Percentiles rank a stretch among this genome's conserved stretches.
Conservation (phyloP, 2,888 invertebrate genomes). For the Brassicogethes aeneus region DNA sequence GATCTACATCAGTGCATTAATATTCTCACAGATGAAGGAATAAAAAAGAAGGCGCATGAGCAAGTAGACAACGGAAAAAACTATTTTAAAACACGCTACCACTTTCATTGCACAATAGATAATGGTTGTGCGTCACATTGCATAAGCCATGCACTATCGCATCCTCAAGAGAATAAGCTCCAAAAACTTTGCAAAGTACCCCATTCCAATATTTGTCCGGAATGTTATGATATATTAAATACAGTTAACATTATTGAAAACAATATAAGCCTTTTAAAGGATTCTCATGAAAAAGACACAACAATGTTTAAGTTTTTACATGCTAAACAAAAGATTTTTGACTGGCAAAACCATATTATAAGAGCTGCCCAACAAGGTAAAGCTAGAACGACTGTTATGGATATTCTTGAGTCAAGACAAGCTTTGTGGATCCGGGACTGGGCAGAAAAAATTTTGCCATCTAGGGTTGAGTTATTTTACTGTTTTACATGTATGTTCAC, state of each 20-base stretch:
- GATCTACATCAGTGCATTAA: too few relatives aligned
- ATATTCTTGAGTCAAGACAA: not conserved
- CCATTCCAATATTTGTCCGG: not conserved
- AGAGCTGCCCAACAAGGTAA: not conserved
- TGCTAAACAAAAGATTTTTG: not conserved
- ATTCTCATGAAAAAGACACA: not conserved
- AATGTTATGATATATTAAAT: not conserved
- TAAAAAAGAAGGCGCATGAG: too few relatives aligned
- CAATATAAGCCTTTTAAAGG: not conserved
- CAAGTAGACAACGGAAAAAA: too few relatives aligned
- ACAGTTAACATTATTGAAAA: not conserved
- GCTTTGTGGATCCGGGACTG: not conserved
- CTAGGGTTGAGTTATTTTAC: not conserved
- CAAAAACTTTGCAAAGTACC: not conserved
- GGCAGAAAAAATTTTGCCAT: not conserved
- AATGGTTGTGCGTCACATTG: not conserved
- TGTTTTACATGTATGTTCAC: not conserved
- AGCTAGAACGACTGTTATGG: not conserved
- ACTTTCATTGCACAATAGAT: not conserved
- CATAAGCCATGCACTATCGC: not conserved
- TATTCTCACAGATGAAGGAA: too few relatives aligned
- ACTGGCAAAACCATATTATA: not conserved
- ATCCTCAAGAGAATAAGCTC: not conserved
- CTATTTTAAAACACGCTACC: not conserved
- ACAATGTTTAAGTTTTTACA: not conserved